phyloP scores from a whole-genome alignment of 1,140 invertebrate species.

The Chironomus tepperi region DNA sequence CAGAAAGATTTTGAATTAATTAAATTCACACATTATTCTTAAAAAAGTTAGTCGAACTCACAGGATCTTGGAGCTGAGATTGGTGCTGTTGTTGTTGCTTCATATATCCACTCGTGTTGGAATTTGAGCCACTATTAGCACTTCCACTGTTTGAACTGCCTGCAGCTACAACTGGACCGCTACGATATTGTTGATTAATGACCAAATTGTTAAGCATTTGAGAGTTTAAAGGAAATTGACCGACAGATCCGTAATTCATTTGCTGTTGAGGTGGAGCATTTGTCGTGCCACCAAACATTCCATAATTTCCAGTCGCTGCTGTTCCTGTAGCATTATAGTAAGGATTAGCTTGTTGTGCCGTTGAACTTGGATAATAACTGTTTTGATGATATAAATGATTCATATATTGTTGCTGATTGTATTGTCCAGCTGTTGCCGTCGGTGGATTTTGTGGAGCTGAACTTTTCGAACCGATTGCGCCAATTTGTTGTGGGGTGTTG shows the following conservation, averaged over 20 bases:
- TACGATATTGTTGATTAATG: constrained; percentile 36
- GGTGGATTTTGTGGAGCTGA: constrained; percentile 38
- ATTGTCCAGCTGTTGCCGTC: constrained; percentile 42
- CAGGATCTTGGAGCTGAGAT: constrained; percentile 42
- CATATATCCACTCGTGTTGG: constrained; percentile 38
- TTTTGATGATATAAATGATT: constrained; percentile 48
- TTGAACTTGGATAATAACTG: constrained; percentile 48
- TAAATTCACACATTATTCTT: constrained; percentile 23
- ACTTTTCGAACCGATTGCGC: constrained; percentile 65
- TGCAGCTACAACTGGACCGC: constrained; percentile 42
- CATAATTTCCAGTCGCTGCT: constrained; percentile 45
- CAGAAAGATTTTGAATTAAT: background rate
- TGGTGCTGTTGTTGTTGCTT: constrained; percentile 49
- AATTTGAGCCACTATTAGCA: background rate
- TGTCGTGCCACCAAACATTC: constrained; percentile 34
- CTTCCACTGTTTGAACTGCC: constrained; percentile 38
- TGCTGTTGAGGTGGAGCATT: constrained; percentile 37
- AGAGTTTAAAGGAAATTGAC: background rate
- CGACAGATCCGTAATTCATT: constrained; percentile 37
- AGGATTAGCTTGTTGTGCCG: constrained; percentile 44
- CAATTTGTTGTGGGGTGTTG: constrained; percentile 63
- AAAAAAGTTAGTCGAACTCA: constrained; percentile 32
- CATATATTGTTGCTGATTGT: constrained; percentile 41
- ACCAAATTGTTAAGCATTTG: constrained; percentile 8
- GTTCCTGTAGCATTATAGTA: constrained; percentile 38